Base-by-base conservation (phyloP, 2,888 invertebrate genomes). In the Plebejus argus region DNA sequence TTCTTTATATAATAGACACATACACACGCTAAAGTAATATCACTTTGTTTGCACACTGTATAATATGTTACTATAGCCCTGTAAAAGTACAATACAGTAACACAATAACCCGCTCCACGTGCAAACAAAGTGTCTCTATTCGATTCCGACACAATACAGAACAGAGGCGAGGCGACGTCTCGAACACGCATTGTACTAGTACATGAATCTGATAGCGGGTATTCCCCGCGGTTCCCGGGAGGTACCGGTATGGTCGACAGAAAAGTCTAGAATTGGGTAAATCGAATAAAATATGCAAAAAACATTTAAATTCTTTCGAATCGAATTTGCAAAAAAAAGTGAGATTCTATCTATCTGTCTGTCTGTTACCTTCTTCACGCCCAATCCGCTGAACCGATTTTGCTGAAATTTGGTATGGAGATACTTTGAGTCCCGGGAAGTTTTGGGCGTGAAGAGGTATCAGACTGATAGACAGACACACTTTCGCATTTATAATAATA, bases 191-290 rank as follows among this genome's bases (percentile, higher is more conserved):
- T 58, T 58, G 58, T 58, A 20, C 10, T 6, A 20, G 20, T 8
- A 58, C 20, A 61, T 8, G 58, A 20, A 58, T 61, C 61, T 61
- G 61, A 61, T 61, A 61, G 58, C 58, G 58, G 58, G 61, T 61
- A 61, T 23, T 61, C 61, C 61, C 61, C 61, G 23, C 23, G 20
- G 58, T 8, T n/a, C 56, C 20, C 1, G 23, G 61, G 23, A 61
- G 12, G 12, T 61, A 61, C 61, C 3, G 23, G 23, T 20, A 61
- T 4, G 12, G 20, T 23, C 23, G 23, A 23, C 61, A 61, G 12
- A 61, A 10, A 58, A 20, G 18, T 53, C 18, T 45, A 45, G 12
- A 45, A 45, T 45, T 45, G 3, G 3, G 45, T 35, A 35, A 7
- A 7, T 35, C 35, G 35, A 35, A 1, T 35, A 7, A 7, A 35